phyloP scores from a whole-genome alignment of 2,113 vertebrate genomes.

The Prunella himalayana region DNA sequence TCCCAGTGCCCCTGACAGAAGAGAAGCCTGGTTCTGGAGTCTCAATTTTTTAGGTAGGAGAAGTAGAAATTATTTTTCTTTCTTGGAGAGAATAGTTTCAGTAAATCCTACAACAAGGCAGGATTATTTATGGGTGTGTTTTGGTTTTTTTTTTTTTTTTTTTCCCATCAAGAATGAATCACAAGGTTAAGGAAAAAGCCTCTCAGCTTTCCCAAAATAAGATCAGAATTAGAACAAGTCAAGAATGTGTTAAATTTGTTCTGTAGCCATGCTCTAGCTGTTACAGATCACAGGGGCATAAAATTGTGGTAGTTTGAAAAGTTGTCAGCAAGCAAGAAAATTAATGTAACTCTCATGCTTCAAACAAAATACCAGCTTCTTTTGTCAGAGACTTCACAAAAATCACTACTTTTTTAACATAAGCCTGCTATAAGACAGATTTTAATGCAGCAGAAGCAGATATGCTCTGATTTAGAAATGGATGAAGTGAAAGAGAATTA shows the following conservation, averaged over 20 bases:
- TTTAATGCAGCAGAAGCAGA: constrained; percentile 10
- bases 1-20: background rate
- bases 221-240: background rate
- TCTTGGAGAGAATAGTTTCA: background rate
- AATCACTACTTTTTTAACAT: background rate
- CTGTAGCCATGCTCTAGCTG: background rate
- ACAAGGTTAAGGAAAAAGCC: background rate
- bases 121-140: background rate
- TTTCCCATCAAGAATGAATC: background rate
- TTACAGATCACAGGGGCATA: background rate
- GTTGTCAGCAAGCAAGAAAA: background rate
- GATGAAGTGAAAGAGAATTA: constrained; percentile 16
- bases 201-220: background rate
- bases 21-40: background rate
- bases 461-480: constrained; percentile 10
- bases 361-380: background rate
- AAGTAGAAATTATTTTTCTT: background rate
- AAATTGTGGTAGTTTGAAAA: background rate
- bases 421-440: background rate
- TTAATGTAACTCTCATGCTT: background rate
- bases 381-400: background rate
- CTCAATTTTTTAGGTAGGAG: background rate
- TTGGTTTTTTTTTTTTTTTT: fast-evolving
- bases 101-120: background rate
- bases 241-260: background rate